Conservation (phyloP, 2,888 invertebrate species). For the Sinotaia quadrata region DNA sequence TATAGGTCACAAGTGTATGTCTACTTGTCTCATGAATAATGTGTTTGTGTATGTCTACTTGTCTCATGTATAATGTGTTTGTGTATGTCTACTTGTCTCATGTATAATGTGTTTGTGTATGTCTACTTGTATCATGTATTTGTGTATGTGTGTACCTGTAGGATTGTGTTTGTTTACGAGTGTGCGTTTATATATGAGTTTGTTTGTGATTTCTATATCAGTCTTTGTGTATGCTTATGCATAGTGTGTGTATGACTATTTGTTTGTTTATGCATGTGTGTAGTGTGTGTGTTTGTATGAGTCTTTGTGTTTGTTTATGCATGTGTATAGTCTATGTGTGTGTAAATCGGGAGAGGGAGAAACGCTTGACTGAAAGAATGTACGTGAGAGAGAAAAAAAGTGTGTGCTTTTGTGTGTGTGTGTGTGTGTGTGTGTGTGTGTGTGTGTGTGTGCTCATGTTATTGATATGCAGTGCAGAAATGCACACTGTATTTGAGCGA, state of each 20-base stretch:
- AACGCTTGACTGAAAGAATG: too few species aligned
- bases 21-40: neutral
- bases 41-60: neutral
- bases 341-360: neutral
- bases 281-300: neutral
- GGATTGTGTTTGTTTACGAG: neutral
- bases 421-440: neutral
- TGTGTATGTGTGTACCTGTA: neutral
- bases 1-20: neutral
- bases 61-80: neutral
- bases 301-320: neutral
- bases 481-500: neutral
- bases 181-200: neutral
- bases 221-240: neutral
- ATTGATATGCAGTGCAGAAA: neutral
- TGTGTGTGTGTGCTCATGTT: neutral
- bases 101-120: neutral
- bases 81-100: neutral
- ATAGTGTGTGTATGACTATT: neutral
- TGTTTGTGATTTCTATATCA: too few species aligned
- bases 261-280: neutral
- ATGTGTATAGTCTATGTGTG: neutral
- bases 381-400: too few species aligned
- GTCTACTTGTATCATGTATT: neutral
- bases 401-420: too few species aligned